Evolutionary conservation across 2,113 vertebrate genomes (phyloP).

Genomic region (Epinephelus moara): DNA sequence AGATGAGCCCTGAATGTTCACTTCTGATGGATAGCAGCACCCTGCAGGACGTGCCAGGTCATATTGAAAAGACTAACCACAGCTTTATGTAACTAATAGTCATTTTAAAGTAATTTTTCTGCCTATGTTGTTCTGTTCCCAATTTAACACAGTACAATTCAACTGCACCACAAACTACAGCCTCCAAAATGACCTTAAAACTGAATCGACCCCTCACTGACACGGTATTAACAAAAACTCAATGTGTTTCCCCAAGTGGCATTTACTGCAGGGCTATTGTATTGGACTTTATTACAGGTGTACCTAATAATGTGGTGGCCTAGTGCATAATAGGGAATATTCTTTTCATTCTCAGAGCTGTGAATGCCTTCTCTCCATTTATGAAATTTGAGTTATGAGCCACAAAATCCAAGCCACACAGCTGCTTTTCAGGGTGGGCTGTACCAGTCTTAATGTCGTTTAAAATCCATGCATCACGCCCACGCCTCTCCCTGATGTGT

Average conservation of each 20-base stretch:
- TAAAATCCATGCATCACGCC: conserved; percentile 58
- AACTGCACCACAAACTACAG: not conserved
- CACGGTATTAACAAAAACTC: not conserved
- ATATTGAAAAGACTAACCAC: not conserved
- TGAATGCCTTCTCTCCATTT: conserved; percentile 10
- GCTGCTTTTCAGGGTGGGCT: conserved; percentile 26
- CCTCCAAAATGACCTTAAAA: not conserved
- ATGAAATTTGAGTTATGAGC: conserved; percentile 23
- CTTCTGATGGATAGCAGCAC: not conserved
- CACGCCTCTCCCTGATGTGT: conserved; percentile 20
- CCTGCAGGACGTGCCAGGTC: not conserved
- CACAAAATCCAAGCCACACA: conserved; percentile 11
- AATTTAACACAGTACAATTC: not conserved
- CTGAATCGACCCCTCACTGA: not conserved
- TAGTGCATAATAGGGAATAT: conserved; percentile 2
- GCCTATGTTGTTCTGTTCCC: not conserved
- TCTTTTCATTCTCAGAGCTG: conserved; percentile 8
- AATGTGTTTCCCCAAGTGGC: not conserved
- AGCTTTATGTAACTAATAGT: not conserved
- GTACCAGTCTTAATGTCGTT: conserved; percentile 42
- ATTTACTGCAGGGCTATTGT: not conserved
- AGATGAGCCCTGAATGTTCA: not conserved
- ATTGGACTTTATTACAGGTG: not conserved
- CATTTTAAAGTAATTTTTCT: not conserved
- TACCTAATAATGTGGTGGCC: not conserved